Base-by-base conservation (phyloP, 2,888 invertebrate species). In the Netelia fuscicornis region DNA sequence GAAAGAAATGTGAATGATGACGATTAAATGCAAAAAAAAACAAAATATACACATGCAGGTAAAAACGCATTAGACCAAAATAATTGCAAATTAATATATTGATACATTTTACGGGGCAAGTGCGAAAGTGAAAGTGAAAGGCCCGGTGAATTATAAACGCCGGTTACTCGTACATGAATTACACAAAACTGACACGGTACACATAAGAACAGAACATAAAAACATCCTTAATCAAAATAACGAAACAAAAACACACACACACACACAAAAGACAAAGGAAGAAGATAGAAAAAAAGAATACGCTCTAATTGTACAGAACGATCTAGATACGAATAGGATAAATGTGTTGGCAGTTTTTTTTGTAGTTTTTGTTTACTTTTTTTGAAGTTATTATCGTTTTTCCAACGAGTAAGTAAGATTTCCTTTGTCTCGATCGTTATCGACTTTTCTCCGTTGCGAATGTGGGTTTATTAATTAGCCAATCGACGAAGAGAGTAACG, bases 31-130 rank as follows among this genome's bases (percentile, higher is more conserved):
- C 8, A 54, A 58, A 67, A 68, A 58, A 54, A 58, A 67, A 68
- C 54, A 37, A 76, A 67, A 83, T 78, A 87, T 86, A 87, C 85
- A 87, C 76, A 84, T 70, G 86, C 86, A 89, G 67, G 83, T 85
- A 79, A 81, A 84, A 86, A 88, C 85, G 86, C 87, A 88, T 88
- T 87, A 89, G 88, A 90, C 87, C 88, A 87, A 90, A 88, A 88
- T 88, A 88, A 88, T 89, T 90, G 90, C 89, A 88, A 90, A 90
- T 90, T 87, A 86, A 90, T 90, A 89, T 90, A 90, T 89, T 89
- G 88, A 89, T 90, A 89, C 89, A 90, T 90, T 90, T 89, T 84
- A 65, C 76, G 72, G 77, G 85, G 74, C 52, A 44, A 74, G 80
- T 78, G 58, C 17, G 44, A 44, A 71, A 48, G 48, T 70, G 76